Evolutionary conservation across 2,113 vertebrate species (phyloP).

Genomic region (Vidua macroura): DNA sequence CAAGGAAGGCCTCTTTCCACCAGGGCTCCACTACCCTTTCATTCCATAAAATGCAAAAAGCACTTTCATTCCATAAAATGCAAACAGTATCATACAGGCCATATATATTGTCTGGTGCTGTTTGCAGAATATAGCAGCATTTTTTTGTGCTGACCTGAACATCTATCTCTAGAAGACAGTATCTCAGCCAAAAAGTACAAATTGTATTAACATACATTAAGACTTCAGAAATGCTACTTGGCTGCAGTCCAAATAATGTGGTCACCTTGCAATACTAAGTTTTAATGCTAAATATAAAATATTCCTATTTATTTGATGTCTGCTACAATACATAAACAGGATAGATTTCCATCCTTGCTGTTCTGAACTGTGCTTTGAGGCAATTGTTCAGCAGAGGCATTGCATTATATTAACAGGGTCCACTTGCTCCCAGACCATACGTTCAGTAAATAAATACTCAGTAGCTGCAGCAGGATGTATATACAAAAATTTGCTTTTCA

Average conservation of each 20-base stretch:
- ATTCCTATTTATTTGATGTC: not conserved
- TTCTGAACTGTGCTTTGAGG: not conserved
- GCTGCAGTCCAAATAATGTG: not conserved
- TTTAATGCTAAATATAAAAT: not conserved
- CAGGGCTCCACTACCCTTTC: not conserved
- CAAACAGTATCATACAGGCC: rapidly evolving
- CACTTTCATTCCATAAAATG: not conserved
- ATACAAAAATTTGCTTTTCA: not conserved
- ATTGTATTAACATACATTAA: not conserved
- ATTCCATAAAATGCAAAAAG: not conserved
- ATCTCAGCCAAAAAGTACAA: not conserved
- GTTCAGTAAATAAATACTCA: not conserved
- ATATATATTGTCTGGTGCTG: not conserved
- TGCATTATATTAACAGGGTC: not conserved
- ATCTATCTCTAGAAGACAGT: not conserved
- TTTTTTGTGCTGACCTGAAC: not conserved
- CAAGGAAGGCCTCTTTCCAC: not conserved
- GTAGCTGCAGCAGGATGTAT: not conserved
- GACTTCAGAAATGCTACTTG: not conserved
- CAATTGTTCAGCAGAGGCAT: not conserved
- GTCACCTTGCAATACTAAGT: not conserved
- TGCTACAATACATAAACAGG: not conserved
- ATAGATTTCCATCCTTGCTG: not conserved
- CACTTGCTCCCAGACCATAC: not conserved
- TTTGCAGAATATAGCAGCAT: not conserved